phyloP scores from a whole-genome alignment of 2,113 vertebrate genomes.

The Sylvia atricapilla region DNA sequence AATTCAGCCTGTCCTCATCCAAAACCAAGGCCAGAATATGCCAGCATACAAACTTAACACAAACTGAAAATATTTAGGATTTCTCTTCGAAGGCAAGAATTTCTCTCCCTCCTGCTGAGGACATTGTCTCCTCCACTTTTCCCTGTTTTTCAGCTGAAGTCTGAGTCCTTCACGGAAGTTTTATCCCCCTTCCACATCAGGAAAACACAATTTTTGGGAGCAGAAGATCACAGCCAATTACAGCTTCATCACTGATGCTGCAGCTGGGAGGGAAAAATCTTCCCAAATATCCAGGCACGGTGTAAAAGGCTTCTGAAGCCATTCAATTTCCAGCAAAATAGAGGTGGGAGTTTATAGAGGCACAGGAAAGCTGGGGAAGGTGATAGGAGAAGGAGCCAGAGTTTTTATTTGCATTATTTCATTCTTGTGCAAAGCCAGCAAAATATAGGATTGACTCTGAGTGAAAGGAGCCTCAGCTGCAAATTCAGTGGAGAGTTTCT shows the following conservation, averaged over 20 bases:
- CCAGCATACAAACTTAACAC: background rate
- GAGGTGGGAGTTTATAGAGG: background rate
- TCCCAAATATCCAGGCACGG: background rate
- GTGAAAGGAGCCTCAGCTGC: background rate
- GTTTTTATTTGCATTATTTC: conserved; percentile 42
- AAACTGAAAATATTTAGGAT: background rate
- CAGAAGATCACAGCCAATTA: conserved; percentile 53
- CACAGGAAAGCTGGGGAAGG: background rate
- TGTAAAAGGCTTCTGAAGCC: conserved; percentile 18
- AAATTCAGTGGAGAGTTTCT: background rate
- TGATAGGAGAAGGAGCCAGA: conserved; percentile 6
- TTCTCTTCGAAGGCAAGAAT: background rate
- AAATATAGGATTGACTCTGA: conserved; percentile 4
- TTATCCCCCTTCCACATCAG: background rate
- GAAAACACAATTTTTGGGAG: conserved; percentile 19
- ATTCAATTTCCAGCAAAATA: conserved; percentile 5
- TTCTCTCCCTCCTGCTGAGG: background rate
- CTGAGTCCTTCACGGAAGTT: conserved; percentile 8
- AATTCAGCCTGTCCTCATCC: background rate
- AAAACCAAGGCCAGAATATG: background rate
- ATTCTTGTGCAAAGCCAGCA: conserved; percentile 26
- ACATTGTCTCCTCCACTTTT: background rate
- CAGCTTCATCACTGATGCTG: background rate
- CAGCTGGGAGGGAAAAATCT: background rate
- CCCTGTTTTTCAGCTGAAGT: background rate